Percentiles rank a stretch among this genome's conserved stretches.
phyloP scores from a whole-genome alignment of 1,140 invertebrate species.

The Drosophila serrata region DNA sequence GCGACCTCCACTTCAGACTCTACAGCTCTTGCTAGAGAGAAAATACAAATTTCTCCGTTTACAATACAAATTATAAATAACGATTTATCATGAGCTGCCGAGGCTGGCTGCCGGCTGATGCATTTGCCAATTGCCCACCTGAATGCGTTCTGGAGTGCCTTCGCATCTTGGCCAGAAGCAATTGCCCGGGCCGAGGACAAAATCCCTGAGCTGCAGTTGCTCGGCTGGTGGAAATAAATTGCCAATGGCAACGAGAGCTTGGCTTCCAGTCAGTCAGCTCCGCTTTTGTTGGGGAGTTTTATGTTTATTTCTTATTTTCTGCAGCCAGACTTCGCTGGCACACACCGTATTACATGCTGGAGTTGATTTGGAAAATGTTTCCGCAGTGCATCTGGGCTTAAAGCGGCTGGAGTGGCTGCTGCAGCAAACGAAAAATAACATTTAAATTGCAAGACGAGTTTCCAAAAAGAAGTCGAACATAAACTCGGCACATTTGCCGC shows the following conservation, averaged over 20 bases:
- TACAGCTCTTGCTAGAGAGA: constrained; percentile 17
- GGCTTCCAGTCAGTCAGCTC: constrained; percentile 55
- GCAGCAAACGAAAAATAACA: constrained; percentile 17
- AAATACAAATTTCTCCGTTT: constrained; percentile 55
- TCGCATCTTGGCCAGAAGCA: constrained; percentile 20
- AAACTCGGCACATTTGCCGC: constrained; percentile 79
- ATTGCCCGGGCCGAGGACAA: constrained; percentile 38
- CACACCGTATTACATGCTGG: background rate
- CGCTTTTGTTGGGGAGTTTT: constrained; percentile 35
- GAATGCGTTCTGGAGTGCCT: constrained; percentile 56
- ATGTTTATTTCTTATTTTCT: constrained; percentile 21
- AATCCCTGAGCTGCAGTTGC: constrained; percentile 52
- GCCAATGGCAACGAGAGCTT: constrained; percentile 56
- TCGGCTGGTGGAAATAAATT: constrained; percentile 68
- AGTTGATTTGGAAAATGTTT: constrained; percentile 42
- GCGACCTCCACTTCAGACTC: constrained; percentile 47
- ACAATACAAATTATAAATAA: constrained; percentile 81
- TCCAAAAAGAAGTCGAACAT: constrained; percentile 56
- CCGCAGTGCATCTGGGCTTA: constrained; percentile 24
- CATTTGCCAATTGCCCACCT: constrained; percentile 80
- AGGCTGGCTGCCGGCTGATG: constrained; percentile 37
- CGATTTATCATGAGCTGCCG: constrained; percentile 75
- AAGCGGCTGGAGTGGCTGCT: constrained; percentile 12
- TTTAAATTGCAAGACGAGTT: constrained; percentile 44
- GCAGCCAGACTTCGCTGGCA: constrained; percentile 17